Conservation (phyloP, 2,113 vertebrate species). For the Puffinus mauretanicus region DNA sequence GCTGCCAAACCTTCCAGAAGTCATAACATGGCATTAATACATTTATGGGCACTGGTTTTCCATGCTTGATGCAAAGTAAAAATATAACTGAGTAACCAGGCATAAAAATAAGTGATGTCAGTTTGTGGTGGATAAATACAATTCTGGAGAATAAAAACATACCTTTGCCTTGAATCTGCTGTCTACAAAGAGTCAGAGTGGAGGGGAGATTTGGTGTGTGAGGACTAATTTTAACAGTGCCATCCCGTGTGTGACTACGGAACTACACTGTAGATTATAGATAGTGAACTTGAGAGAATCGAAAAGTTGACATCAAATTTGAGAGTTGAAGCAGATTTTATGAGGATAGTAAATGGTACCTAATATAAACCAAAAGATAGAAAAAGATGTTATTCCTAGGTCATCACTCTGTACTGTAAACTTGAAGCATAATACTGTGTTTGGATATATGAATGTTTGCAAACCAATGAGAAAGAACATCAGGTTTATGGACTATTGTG, state of each 20-base stretch:
- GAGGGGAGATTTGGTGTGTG: not conserved
- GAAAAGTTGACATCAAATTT: not conserved
- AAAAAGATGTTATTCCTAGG: not conserved
- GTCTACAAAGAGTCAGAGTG: not conserved
- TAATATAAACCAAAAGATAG: not conserved
- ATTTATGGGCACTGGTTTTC: not conserved
- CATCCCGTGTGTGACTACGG: slow-evolving; percentile 36
- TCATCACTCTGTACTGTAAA: not conserved
- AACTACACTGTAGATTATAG: slow-evolving; percentile 22
- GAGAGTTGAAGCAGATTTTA: not conserved
- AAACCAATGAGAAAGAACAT: not conserved
- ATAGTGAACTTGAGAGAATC: not conserved
- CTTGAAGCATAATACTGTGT: not conserved
- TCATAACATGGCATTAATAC: slow-evolving; percentile 6
- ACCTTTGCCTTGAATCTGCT: not conserved
- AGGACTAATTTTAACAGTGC: slow-evolving; percentile 41
- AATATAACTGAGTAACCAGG: not conserved
- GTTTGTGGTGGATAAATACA: not conserved
- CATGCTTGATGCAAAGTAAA: slow-evolving; percentile 12
- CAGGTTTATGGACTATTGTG: not conserved
- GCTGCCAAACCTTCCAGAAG: slow-evolving; percentile 59
- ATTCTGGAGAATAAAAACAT: not conserved
- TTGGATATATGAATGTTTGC: not conserved
- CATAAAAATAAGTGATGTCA: slow-evolving; percentile 3
- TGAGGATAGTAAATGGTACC: not conserved